Evolutionary conservation across 2,797 vertebrate genomes (phyloP), one percentile per base, ranked within the genome.

Genomic region (Mormyrops attenuatus): DNA sequence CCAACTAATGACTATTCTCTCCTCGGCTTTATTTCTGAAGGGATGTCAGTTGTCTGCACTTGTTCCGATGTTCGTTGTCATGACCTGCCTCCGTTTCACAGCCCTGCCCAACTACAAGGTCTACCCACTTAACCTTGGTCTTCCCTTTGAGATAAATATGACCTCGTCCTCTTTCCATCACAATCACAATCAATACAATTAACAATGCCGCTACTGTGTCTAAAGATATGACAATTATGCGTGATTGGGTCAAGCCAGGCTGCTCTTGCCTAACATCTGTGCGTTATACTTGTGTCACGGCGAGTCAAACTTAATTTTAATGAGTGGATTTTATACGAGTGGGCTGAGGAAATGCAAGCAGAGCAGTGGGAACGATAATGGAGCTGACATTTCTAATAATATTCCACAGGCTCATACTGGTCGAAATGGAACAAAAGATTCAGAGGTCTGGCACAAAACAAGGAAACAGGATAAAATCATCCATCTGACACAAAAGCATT

Each of bases 381-480:
- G 86, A 7, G 34, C 86, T 87, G 86, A 87, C 85, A 53, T 86
- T 86, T 86, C 47, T 86, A 86, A 34, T 55, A 53, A 86, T 53
- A 55, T 86, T 53, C 50, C 85, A 30, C 49, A 3, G 49, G 82
- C 22, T 52, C 38, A 73, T 49, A 85, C 20, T 49, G 49, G 84
- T 85, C n/a, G 22, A 50, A 50, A 52, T 53, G 49, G 49, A 87
- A 60, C 52, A 41, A 60, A 87, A 41, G 55, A 57, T 38, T 86
- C n/a, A 26, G 47, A 86, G 50, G 50, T 86, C 52, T 30, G 26
- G 49, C 49, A 52, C 49, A 50, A 53, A 85, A 53, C 47, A 5
- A 52, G 52, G 85, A 26, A 52, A 86, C 2, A 53, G 15, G 22
- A 15, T 85, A 20, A 2, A 50, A n/a, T 86, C 3, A 52, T 30